Evolutionary conservation across 1,140 invertebrate species (phyloP).

Genomic region (Oncopodura yosiiana): DNA sequence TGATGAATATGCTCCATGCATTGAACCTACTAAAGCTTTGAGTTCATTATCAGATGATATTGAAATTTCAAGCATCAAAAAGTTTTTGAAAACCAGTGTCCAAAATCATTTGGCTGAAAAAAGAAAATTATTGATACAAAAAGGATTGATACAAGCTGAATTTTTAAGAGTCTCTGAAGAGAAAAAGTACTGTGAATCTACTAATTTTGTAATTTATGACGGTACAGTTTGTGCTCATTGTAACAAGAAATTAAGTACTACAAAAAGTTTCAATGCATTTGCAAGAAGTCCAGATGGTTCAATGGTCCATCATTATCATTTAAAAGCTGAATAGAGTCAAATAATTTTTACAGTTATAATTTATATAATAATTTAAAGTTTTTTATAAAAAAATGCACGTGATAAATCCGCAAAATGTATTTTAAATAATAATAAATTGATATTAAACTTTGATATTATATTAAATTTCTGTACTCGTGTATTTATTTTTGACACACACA

Average conservation of each 20-base stretch:
- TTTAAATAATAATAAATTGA: too few relatives aligned
- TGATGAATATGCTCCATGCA: slow-evolving; percentile 67
- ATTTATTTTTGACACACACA: background rate
- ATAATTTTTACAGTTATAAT: too few relatives aligned
- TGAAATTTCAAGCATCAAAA: slow-evolving; percentile 57
- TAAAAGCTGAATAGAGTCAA: slow-evolving; percentile 34
- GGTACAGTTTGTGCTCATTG: slow-evolving; percentile 80
- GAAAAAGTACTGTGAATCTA: slow-evolving; percentile 66
- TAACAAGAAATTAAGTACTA: slow-evolving; percentile 58
- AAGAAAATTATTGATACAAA: slow-evolving; percentile 62
- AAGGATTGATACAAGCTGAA: slow-evolving; percentile 71
- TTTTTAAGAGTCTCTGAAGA: slow-evolving; percentile 64
- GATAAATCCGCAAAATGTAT: too few relatives aligned
- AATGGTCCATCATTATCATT: slow-evolving; percentile 82
- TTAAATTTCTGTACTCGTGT: background rate
- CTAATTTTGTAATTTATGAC: slow-evolving; percentile 71
- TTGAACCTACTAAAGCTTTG: slow-evolving; percentile 66
- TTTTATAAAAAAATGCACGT: too few relatives aligned
- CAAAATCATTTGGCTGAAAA: slow-evolving; percentile 61
- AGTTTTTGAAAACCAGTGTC: slow-evolving; percentile 66
- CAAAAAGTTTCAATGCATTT: slow-evolving; percentile 61
- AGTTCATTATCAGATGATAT: slow-evolving; percentile 65
- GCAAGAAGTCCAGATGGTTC: slow-evolving; percentile 82
- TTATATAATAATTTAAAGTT: too few relatives aligned
- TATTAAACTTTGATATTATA: background rate